Evolutionary conservation across 2,888 invertebrate genomes (phyloP).

Genomic region (Eristalis arbustorum): DNA sequence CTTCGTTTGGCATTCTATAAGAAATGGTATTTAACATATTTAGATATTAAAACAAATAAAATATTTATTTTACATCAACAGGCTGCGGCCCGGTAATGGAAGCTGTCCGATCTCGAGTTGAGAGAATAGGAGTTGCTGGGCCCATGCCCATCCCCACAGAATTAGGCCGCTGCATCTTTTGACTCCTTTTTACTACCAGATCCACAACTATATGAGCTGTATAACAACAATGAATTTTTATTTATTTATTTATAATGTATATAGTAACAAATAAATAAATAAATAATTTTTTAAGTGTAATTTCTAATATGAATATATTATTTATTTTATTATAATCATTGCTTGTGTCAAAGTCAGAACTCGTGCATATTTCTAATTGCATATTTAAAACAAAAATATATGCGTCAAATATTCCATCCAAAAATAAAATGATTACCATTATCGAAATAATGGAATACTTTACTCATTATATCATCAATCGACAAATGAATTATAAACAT

Average conservation of each 20-base stretch:
- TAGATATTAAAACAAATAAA: constrained; percentile 1
- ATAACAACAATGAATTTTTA: constrained; percentile 71
- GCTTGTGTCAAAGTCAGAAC: no score
- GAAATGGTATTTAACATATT: background rate
- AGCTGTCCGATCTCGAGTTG: constrained; percentile 81
- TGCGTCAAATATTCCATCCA: no score
- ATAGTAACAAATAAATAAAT: no score
- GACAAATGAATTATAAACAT: no score
- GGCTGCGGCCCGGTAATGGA: constrained; percentile 91
- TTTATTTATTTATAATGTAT: no score
- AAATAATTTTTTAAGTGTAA: no score
- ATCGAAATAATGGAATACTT: constrained; percentile 23
- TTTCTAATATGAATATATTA: no score
- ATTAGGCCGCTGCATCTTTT: constrained; percentile 80
- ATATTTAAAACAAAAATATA: no score
- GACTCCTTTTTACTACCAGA: constrained; percentile 85
- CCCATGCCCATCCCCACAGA: constrained; percentile 79
- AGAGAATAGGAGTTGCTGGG: constrained; percentile 82
- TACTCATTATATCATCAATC: constrained; percentile 35
- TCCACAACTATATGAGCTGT: constrained; percentile 86
- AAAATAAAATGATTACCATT: constrained; percentile 5
- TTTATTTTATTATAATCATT: no score
- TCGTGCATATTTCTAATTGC: no score
- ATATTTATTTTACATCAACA: constrained; percentile 88
- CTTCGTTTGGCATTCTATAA: constrained; percentile 90